phyloP scores from a whole-genome alignment of 64 coral and sea anemone species.

The Pocillopora damicornis region DNA sequence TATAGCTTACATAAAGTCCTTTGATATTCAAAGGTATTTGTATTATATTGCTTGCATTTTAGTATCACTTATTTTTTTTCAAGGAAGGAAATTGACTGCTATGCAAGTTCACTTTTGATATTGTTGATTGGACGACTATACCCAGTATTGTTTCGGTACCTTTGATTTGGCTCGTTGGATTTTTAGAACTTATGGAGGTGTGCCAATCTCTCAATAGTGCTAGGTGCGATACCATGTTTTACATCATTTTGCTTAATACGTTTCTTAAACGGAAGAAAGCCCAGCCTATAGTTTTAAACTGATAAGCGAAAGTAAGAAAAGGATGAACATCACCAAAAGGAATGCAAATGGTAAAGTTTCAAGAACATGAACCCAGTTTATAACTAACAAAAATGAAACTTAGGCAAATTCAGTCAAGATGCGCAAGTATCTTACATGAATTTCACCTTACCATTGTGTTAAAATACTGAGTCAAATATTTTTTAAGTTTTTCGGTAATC shows the following conservation, averaged over 20 bases:
- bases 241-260: too few relatives aligned
- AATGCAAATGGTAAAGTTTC: not conserved
- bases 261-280: too few relatives aligned
- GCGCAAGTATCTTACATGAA: too few relatives aligned
- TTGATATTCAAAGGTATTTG: constrained; percentile 29
- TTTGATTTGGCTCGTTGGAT: not conserved
- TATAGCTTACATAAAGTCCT: not conserved
- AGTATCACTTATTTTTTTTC: not conserved
- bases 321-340: too few relatives aligned
- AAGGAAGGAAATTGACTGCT: not conserved
- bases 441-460: too few relatives aligned
- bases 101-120: not conserved
- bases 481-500: too few relatives aligned
- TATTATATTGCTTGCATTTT: not conserved
- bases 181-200: not conserved
- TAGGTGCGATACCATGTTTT: too few relatives aligned
- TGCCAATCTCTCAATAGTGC: too few relatives aligned
- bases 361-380: not conserved
- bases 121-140: not conserved
- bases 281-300: too few relatives aligned
- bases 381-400: not conserved
- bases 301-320: too few relatives aligned
- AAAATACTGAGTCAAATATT: too few relatives aligned
- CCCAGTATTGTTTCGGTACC: not conserved
- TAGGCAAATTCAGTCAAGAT: too few relatives aligned